Conservation (phyloP, 1,140 invertebrate species). For the Meloidogyne exigua region DNA sequence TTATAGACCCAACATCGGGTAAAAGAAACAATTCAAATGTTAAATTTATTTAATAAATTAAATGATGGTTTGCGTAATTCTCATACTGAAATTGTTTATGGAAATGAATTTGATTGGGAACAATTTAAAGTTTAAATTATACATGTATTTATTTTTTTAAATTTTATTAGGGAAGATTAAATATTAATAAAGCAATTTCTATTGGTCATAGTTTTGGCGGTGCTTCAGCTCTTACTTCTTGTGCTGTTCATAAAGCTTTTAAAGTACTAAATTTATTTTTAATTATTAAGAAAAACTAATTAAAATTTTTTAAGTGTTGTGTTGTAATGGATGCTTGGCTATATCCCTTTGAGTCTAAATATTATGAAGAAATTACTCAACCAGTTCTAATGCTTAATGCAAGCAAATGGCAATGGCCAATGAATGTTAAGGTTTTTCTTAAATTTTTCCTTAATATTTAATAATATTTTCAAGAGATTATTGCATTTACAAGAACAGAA, state of each 20-base stretch:
- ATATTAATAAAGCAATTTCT: conserved; percentile 68
- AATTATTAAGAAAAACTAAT: conserved; percentile 30
- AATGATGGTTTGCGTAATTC: conserved; percentile 66
- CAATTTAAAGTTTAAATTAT: conserved; percentile 64
- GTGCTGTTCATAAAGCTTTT: conserved; percentile 56
- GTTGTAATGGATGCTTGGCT: conserved; percentile 74
- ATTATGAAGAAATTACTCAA: conserved; percentile 59
- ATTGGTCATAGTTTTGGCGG: conserved; percentile 75
- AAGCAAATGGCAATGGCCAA: conserved; percentile 71
- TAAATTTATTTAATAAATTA: conserved; percentile 69
- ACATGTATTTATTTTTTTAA: conserved; percentile 20
- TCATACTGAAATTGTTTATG: conserved; percentile 67
- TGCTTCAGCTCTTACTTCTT: conserved; percentile 69
- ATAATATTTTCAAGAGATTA: conserved; percentile 65
- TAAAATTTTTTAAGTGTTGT: conserved; percentile 65
- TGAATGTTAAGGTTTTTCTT: not conserved
- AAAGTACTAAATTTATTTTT: conserved; percentile 33
- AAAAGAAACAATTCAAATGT: conserved; percentile 68
- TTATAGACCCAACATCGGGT: conserved; percentile 66
- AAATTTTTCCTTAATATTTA: not conserved
- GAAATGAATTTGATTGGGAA: conserved; percentile 64
- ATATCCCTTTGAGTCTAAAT: conserved; percentile 69
- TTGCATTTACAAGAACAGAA: conserved; percentile 58
- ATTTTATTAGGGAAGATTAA: conserved; percentile 67
- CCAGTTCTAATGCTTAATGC: conserved; percentile 72